These are phyloP conservation scores for Sebastes kiyomatsui DNA, from an alignment of 2,797 vertebrate genomes.

Conservation along the genomic window DNA sequence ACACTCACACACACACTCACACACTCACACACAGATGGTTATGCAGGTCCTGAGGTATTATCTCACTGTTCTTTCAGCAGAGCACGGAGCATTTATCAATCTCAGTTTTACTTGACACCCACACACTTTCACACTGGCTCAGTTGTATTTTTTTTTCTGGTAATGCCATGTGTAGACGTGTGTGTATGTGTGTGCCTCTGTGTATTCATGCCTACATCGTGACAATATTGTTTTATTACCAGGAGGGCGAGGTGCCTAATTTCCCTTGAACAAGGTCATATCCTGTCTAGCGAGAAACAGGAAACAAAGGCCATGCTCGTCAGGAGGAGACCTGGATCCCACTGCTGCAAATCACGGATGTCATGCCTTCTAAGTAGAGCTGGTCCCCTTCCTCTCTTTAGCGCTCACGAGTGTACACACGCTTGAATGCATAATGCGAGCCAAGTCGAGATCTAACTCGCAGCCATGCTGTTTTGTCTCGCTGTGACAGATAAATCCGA, in stretches of 20 bases:
- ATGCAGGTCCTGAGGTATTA: slow-evolving; percentile 31
- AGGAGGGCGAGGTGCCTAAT: slow-evolving; percentile 30
- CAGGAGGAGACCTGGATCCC: slow-evolving; percentile 30
- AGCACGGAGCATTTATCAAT: slow-evolving; percentile 45
- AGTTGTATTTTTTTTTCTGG: neutral
- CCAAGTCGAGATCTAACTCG: slow-evolving; percentile 52
- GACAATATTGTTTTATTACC: slow-evolving; percentile 57
- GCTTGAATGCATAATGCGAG: slow-evolving; percentile 54
- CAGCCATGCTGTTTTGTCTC: slow-evolving; percentile 48
- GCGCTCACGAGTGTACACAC: slow-evolving; percentile 27
- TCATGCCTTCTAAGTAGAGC: slow-evolving; percentile 33
- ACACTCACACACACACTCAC: neutral
- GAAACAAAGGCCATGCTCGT: slow-evolving; percentile 37
- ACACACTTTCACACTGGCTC: slow-evolving; percentile 40
- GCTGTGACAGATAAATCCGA: slow-evolving; percentile 61
- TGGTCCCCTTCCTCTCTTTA: slow-evolving; percentile 37
- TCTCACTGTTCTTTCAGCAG: slow-evolving; percentile 32
- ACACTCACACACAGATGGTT: neutral
- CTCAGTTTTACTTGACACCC: slow-evolving; percentile 51
- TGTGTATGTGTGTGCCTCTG: slow-evolving; percentile 1
- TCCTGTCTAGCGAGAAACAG: slow-evolving; percentile 52
- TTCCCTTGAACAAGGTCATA: slow-evolving; percentile 65
- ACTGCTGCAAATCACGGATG: slow-evolving; percentile 49
- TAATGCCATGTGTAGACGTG: slow-evolving; percentile 17
- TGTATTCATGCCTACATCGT: slow-evolving; percentile 38